Evolutionary conservation across 2,797 vertebrate species (phyloP).

Genomic region (Myripristis jacobus): DNA sequence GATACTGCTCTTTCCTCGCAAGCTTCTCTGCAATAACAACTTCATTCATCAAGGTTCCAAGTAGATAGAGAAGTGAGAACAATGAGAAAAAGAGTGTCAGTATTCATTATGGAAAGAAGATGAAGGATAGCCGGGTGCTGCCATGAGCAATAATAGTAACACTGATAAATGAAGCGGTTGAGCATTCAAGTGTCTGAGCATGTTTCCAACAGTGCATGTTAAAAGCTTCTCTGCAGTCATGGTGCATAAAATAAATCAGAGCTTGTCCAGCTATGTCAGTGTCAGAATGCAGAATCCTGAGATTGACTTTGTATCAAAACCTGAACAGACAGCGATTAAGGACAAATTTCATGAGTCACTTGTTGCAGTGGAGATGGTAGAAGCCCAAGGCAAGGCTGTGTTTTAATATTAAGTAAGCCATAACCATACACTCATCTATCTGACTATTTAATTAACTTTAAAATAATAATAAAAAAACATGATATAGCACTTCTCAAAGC

Average conservation of each 20-base stretch:
- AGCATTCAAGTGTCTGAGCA: conserved; percentile 72
- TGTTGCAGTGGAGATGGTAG: conserved; percentile 24
- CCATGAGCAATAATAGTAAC: conserved; percentile 73
- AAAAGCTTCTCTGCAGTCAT: conserved; percentile 57
- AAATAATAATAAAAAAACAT: neutral
- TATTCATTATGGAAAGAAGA: conserved; percentile 65
- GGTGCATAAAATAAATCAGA: conserved; percentile 65
- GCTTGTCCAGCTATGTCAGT: conserved; percentile 65
- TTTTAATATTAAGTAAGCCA: conserved; percentile 2
- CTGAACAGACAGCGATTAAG: conserved; percentile 44
- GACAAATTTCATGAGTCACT: conserved; percentile 39
- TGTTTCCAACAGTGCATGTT: conserved; percentile 67
- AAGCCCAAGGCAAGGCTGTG: neutral
- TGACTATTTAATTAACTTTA: neutral
- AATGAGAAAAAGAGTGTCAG: conserved; percentile 69
- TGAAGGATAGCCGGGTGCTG: conserved; percentile 73
- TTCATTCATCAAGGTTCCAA: conserved; percentile 47
- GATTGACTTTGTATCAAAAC: conserved; percentile 56
- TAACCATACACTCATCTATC: neutral
- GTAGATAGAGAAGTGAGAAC: conserved; percentile 60
- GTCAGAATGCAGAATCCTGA: conserved; percentile 57
- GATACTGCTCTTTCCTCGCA: conserved; percentile 13
- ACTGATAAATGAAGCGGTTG: conserved; percentile 75
- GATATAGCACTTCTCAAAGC: neutral
- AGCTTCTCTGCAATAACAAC: conserved; percentile 37